Base-by-base conservation (phyloP, 2,113 vertebrate species). In the Vanacampus margaritifer region DNA sequence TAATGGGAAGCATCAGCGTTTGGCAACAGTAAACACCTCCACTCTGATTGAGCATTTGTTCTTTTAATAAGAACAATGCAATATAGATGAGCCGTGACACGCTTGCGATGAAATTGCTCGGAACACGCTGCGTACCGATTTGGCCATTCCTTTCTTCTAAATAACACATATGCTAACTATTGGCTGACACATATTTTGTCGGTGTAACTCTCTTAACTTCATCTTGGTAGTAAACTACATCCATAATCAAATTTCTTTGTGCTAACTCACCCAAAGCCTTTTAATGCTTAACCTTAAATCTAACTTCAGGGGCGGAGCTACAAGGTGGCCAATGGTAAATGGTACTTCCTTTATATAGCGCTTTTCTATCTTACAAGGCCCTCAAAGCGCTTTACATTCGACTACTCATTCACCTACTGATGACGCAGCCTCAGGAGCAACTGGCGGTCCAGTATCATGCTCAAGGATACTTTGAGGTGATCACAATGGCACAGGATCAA, bases 21-120 rank as follows among this genome's bases (percentile, higher is more conserved):
- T 75, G 57, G 66, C 51, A 75, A 82, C 58, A 77, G 71, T 82
- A 83, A 84, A 87, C 78, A 84, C 61, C 61, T 45, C 6, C 50
- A 56, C 48, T 53, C 69, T 77, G 84, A 87, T 79, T 80, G 82
- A 73, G 64, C 60, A 64, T 64, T 61, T 46, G 79, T 79, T 67
- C 69, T 74, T 80, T 74, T 79, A 56, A 79, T 68, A 61, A 63
- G 68, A 61, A 57, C 65, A 81, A 75, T 85, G 76, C 71, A 86
- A 72, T 83, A 84, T 84, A 69, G 64, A 90, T 83, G 86, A 88
- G 69, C 57, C 54, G 64, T 70, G 51, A 73, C 45, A 74, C 79
- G 78, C 71, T 75, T 41, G 50, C 7, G 5, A 21, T 19, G 36
- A 61, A 37, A 41, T 62, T 62, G 60, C n/a, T 62, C 37, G 13